Base-by-base conservation (phyloP, 1,140 invertebrate genomes). In the Diachasmimorpha longicaudata region DNA sequence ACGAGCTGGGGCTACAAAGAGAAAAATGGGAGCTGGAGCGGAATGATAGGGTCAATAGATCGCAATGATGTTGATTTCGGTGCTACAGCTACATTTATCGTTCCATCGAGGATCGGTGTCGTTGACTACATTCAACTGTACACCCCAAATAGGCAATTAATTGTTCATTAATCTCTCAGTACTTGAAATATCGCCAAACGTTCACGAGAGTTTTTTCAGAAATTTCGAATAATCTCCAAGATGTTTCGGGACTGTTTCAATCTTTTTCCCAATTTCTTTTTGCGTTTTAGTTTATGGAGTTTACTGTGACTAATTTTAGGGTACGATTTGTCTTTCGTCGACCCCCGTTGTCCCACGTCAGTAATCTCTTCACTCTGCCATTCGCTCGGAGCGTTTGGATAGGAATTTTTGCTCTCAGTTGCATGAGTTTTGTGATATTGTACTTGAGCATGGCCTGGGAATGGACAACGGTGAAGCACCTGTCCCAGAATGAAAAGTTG, bases 301-400 rank as follows among this genome's bases (percentile, higher is more conserved):
- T 31, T 6, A 31, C 2, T 31, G 31, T 31, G 2, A 31, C 31
- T 31, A 31, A 31, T 31, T 31, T 31, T 39, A 87, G 91, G 42
- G 91, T 91, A 0, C 90, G 90, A 76, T 93, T 93, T 82, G 89
- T 93, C 14, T 93, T 93, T 80, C 89, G 91, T 31, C 90, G 91
- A 82, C 92, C 93, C 5, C 91, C 93, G 78, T 81, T 93, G n/a
- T 93, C 92, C 0, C 93, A 91, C 76, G 90, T 93, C 23, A 91
- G 89, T 63, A 93, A 93, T 80, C 88, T 93, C 23, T 94, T 92
- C 77, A 80, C 89, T 13, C 77, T 93, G 52, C 92, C 93, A 0
- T 94, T 94, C 79, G 85, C 90, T 70, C 84, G 77, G 5, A 84
- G 85, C 1, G 91, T 93, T 0, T 94, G 93, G 93, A 83, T 90